A percentile compares a stretch with the other conserved stretches of the same genome.
Conservation (phyloP, 1,140 invertebrate species). For the Drosophila bipectinata region DNA sequence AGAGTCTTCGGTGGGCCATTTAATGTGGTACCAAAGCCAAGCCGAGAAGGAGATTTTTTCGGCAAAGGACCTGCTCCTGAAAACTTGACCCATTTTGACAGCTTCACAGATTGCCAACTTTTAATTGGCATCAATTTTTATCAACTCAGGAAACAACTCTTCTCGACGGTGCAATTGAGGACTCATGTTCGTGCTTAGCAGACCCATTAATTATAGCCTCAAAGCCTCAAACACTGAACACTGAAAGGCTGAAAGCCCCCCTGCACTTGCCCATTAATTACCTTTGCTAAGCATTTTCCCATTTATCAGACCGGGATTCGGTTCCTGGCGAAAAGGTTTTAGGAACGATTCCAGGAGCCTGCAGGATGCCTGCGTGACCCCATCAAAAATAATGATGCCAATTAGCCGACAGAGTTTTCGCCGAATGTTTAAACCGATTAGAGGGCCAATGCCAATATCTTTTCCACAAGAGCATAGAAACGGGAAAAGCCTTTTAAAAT, state of each 20-base stretch:
- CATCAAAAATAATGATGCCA: slow-evolving; percentile 77
- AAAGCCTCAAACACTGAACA: slow-evolving; percentile 12
- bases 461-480: slow-evolving; percentile 10
- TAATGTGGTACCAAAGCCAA: slow-evolving; percentile 26
- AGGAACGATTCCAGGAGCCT: background rate
- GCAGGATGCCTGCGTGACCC: slow-evolving; percentile 50
- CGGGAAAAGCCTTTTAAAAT: background rate
- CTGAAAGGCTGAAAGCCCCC: background rate
- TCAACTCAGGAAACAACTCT: slow-evolving; percentile 33
- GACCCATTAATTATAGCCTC: slow-evolving; percentile 62
- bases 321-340: slow-evolving; percentile 2
- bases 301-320: slow-evolving; percentile 54
- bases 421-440: slow-evolving; percentile 72
- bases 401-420: slow-evolving; percentile 69
- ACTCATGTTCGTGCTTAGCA: slow-evolving; percentile 45
- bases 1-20: slow-evolving; percentile 44
- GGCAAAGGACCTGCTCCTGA: background rate
- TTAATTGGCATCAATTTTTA: slow-evolving; percentile 59
- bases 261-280: slow-evolving; percentile 63
- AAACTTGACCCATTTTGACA: slow-evolving; percentile 49
- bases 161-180: slow-evolving; percentile 12
- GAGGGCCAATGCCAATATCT: slow-evolving; percentile 46
- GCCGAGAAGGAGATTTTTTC: slow-evolving; percentile 9
- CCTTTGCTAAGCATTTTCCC: slow-evolving; percentile 43
- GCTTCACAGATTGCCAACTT: slow-evolving; percentile 49